Evolutionary conservation across 1,140 invertebrate genomes (phyloP).

Genomic region (Drosophila serrata): DNA sequence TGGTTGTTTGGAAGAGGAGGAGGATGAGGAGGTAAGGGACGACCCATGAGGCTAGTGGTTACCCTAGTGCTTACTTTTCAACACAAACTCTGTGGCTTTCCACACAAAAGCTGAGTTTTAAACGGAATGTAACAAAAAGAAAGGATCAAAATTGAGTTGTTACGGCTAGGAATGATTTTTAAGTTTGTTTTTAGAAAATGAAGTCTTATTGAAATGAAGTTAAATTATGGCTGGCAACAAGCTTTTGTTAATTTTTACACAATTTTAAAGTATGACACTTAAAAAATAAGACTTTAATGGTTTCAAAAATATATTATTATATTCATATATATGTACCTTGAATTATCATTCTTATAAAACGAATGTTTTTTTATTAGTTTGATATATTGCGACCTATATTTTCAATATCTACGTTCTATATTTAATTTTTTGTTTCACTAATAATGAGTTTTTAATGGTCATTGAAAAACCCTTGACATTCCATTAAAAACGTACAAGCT

Average conservation of each 20-base stretch:
- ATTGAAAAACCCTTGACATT: background rate
- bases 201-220: background rate
- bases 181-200: background rate
- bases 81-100: background rate
- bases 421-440: background rate
- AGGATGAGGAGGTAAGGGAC: background rate
- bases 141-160: background rate
- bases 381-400: background rate
- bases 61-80: slow-evolving; percentile 14
- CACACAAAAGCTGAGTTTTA: background rate
- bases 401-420: background rate
- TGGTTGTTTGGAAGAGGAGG: background rate
- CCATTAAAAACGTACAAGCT: background rate
- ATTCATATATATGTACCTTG: background rate
- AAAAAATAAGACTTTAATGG: too few relatives aligned
- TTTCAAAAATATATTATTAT: background rate
- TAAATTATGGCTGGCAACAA: too few relatives aligned
- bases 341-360: background rate
- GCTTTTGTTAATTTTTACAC: background rate
- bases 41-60: background rate
- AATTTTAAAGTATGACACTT: too few relatives aligned
- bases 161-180: background rate
- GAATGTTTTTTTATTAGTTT: background rate
- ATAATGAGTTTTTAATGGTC: background rate
- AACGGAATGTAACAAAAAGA: background rate